Evolutionary conservation across 2,797 vertebrate genomes (phyloP).

Genomic region (Acrossocheilus fasciatus): DNA sequence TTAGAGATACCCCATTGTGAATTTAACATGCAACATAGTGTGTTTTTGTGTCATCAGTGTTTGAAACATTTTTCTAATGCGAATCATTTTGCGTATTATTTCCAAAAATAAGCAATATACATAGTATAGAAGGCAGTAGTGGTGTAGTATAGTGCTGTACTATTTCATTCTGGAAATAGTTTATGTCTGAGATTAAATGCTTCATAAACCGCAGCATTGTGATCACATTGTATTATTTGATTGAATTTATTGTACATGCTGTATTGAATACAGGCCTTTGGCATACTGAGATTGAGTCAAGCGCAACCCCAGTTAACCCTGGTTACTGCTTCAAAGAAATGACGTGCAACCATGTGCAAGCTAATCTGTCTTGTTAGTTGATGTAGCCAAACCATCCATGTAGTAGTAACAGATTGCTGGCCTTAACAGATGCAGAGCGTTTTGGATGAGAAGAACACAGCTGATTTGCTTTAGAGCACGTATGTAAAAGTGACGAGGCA

Average conservation of each 20-base stretch:
- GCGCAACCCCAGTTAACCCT: constrained; percentile 5
- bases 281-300: background rate
- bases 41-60: no score
- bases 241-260: background rate
- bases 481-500: background rate
- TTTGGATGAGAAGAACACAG: constrained; percentile 19
- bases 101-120: background rate
- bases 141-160: background rate
- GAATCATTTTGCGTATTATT: background rate
- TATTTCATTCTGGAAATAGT: background rate
- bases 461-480: constrained; percentile 5
- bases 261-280: background rate
- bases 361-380: constrained; percentile 21
- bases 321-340: constrained; percentile 13
- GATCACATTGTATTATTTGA: background rate
- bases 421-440: constrained; percentile 16
- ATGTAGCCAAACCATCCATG: constrained; percentile 34
- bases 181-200: background rate
- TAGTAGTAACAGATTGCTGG: constrained; percentile 25
- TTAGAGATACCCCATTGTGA: background rate
- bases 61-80: background rate
- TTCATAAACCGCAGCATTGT: background rate
- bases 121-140: background rate
- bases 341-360: background rate
- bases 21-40: background rate